Evolutionary conservation across 2,797 vertebrate genomes (phyloP), one percentile per base, ranked within the genome.

Genomic region (Lycodopsis pacificus): DNA sequence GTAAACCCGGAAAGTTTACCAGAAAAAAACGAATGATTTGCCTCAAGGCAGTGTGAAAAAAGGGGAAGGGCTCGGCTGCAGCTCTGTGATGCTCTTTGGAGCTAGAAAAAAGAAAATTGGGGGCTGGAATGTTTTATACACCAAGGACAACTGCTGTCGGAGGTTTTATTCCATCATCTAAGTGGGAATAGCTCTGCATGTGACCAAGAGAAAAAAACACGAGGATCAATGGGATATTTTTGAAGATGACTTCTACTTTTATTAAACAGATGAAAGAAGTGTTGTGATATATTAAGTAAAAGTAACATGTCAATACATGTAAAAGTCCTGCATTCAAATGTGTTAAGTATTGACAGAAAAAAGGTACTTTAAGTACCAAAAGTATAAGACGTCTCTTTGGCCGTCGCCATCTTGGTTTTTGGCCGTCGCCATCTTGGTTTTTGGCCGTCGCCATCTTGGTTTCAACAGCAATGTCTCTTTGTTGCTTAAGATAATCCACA

Each of bases 91-190:
- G 73, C 54, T 64, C 62, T 83, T 30, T 84, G 36, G 56, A 72
- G 65, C 20, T 12, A 73, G 72, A 76, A 19, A 46, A 46, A 20
- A 20, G 25, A 62, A 65, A 78, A 82, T 25, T 17, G 32, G 3
- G 62, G 61, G 68, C 73, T 69, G 62, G 63, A 53, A 38, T 32
- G 32, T 83, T 87, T 82, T 88, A 83, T 71, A 42, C 25, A 27
- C 59, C 87, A 92, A 91, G 87, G 91, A 88, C 83, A 81, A 57
- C 17, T 27, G 1, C 20, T 65, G 63, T 10, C 63, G 51, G 34
- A 62, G 59, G 42, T 65, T 42, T 32, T 75, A 9, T 17, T 54
- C 20, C 58, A 71, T 40, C 46, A 22, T 36, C 65, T 22, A 51
- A 65, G 0, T 40, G 0, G 7, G 10, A 76, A 42, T 17, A 40